Percentiles rank a stretch among this genome's conserved stretches.
phyloP scores from a whole-genome alignment of 2,888 invertebrate species.

The Dioctria linearis region DNA sequence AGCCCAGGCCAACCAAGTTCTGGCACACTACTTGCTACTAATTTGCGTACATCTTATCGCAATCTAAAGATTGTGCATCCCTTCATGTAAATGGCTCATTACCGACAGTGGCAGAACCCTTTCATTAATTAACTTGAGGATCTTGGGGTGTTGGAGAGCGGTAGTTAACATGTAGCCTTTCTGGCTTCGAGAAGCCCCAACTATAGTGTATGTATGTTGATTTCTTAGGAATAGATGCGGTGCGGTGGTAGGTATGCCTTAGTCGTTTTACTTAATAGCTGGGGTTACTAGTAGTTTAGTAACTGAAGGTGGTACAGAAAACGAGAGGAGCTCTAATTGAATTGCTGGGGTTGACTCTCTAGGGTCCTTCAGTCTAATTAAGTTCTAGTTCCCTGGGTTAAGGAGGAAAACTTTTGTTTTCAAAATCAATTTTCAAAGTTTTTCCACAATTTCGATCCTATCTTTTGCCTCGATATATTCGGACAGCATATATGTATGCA shows the following conservation, averaged over 20 bases:
- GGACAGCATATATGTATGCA: too few relatives aligned
- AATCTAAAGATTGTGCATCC: conserved; percentile 52
- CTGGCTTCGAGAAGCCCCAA: conserved; percentile 29
- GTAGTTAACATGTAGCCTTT: conserved; percentile 51
- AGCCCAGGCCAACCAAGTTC: neutral
- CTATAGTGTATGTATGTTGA: neutral
- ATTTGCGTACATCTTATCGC: conserved; percentile 52
- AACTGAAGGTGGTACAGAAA: conserved; percentile 37
- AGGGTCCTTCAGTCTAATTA: conserved; percentile 49
- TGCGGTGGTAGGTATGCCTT: conserved; percentile 18
- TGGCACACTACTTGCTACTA: conserved; percentile 50
- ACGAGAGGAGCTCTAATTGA: conserved; percentile 41
- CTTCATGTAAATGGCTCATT: conserved; percentile 53
- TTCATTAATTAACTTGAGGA: conserved; percentile 50
- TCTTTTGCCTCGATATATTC: neutral
- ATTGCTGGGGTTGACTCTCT: conserved; percentile 41
- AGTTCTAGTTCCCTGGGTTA: conserved; percentile 48
- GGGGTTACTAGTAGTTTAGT: conserved; percentile 20
- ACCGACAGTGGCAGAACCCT: conserved; percentile 52
- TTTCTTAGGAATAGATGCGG: conserved; percentile 33
- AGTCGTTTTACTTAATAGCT: conserved; percentile 49
- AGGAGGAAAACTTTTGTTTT: conserved; percentile 47
- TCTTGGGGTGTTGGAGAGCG: conserved; percentile 24
- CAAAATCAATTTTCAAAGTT: conserved; percentile 52
- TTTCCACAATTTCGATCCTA: neutral